phyloP scores from a whole-genome alignment of 92 coral and sea anemone genomes.

The Isaurus tuberculatus region DNA sequence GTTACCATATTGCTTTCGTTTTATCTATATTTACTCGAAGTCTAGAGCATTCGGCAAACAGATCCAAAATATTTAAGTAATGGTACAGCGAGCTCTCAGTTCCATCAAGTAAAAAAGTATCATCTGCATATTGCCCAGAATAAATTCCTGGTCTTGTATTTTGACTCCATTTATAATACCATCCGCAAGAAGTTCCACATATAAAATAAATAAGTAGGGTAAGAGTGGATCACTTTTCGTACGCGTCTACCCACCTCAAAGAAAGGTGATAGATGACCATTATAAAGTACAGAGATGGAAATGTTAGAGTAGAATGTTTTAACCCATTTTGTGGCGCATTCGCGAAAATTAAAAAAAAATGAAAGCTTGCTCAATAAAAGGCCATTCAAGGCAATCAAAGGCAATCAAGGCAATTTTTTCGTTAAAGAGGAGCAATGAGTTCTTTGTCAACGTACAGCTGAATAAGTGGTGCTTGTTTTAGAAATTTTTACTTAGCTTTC shows the following conservation, averaged over 20 bases:
- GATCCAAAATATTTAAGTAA: neutral
- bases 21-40: slow-evolving; percentile 28
- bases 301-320: neutral
- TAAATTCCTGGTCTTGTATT: slow-evolving; percentile 21
- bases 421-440: no score
- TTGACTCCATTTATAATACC: slow-evolving; percentile 19
- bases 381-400: slow-evolving; percentile 33
- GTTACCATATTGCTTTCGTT: slow-evolving; percentile 32
- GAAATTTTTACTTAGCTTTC: no score
- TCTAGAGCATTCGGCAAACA: no score
- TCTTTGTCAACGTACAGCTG: no score
- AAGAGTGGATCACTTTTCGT: neutral
- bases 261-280: slow-evolving; percentile 5
- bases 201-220: neutral
- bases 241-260: neutral
- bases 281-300: neutral
- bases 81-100: slow-evolving; percentile 1
- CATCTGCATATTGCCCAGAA: slow-evolving; percentile 43
- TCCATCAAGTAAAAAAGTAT: slow-evolving; percentile 47
- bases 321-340: slow-evolving; percentile 31
- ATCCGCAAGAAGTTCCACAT: neutral
- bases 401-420: no score
- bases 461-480: no score
- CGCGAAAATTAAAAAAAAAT: slow-evolving; percentile 41
- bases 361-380: slow-evolving; percentile 37